Conservation (phyloP, 2,888 invertebrate genomes). For the Abrostola triplasia region DNA sequence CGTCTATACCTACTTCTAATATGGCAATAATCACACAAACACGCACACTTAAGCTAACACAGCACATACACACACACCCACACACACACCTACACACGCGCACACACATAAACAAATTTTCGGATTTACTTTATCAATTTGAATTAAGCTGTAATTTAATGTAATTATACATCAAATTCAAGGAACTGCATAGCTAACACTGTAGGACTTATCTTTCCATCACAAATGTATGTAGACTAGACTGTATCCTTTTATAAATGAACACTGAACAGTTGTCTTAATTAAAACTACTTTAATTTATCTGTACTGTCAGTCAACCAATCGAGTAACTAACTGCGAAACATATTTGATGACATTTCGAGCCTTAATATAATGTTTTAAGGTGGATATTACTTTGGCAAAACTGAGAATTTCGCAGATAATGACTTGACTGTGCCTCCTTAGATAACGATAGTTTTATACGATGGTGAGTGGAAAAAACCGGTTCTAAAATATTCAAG, state of each 20-base stretch:
- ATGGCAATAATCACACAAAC: too few species aligned
- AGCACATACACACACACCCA: too few species aligned
- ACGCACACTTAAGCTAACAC: too few species aligned
- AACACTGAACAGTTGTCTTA: conserved; percentile 25
- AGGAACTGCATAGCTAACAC: too few species aligned
- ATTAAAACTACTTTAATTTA: conserved; percentile 45
- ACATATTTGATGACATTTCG: background rate
- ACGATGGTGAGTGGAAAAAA: conserved; percentile 38
- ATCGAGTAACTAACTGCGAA: conserved; percentile 8
- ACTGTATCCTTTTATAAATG: background rate
- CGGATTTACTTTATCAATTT: too few species aligned
- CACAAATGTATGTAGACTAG: background rate
- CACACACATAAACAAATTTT: too few species aligned
- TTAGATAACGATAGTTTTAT: conserved; percentile 49
- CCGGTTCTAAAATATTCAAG: conserved; percentile 29
- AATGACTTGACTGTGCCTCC: conserved; percentile 33
- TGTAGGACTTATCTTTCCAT: too few species aligned
- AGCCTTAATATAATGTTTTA: rapidly evolving
- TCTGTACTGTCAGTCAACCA: conserved; percentile 16
- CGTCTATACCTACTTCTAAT: too few species aligned
- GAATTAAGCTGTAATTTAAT: too few species aligned
- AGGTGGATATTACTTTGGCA: conserved; percentile 16
- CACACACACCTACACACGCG: too few species aligned
- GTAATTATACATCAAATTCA: too few species aligned
- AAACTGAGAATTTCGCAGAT: conserved; percentile 36